These are phyloP conservation scores for Phthorimaea operculella DNA, from an alignment of 1,140 invertebrate species.

Conservation along the genomic window DNA sequence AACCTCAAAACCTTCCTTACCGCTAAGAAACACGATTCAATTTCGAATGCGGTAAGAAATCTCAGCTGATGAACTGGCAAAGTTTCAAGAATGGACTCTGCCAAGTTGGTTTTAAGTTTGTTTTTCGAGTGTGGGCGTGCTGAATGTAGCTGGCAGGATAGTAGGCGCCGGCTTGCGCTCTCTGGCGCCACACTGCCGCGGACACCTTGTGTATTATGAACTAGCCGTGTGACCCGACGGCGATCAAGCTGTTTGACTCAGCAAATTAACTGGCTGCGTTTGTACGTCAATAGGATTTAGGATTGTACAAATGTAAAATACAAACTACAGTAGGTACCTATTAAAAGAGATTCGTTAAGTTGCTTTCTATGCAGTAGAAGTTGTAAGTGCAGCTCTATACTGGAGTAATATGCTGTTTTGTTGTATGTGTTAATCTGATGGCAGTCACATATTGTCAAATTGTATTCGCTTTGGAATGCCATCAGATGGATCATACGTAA, in stretches of 20 bases:
- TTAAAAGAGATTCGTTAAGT: too few relatives aligned
- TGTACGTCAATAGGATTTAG: too few relatives aligned
- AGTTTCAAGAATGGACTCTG: background rate
- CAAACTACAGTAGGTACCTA: constrained; percentile 13
- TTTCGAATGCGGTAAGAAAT: constrained; percentile 11
- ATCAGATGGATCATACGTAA: too few relatives aligned
- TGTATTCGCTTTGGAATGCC: too few relatives aligned
- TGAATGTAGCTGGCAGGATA: constrained; percentile 44
- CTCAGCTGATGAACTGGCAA: constrained; percentile 33
- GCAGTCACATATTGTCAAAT: too few relatives aligned
- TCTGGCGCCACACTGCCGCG: constrained; percentile 61
- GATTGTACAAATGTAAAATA: too few relatives aligned
- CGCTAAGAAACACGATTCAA: background rate
- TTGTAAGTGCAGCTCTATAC: too few relatives aligned
- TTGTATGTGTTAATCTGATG: too few relatives aligned
- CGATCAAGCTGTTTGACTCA: constrained; percentile 62
- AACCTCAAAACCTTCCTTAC: background rate
- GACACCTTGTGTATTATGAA: constrained; percentile 65
- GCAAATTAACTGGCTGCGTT: constrained; percentile 29
- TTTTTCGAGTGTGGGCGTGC: background rate
- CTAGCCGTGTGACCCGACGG: constrained; percentile 61
- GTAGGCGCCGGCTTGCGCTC: constrained; percentile 57
- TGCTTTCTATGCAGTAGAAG: too few relatives aligned
- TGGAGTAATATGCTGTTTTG: too few relatives aligned
- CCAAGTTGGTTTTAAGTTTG: constrained; percentile 17